These are phyloP conservation scores for Otus sunia DNA, from an alignment of 2,113 vertebrate genomes.

Conservation along the genomic window DNA sequence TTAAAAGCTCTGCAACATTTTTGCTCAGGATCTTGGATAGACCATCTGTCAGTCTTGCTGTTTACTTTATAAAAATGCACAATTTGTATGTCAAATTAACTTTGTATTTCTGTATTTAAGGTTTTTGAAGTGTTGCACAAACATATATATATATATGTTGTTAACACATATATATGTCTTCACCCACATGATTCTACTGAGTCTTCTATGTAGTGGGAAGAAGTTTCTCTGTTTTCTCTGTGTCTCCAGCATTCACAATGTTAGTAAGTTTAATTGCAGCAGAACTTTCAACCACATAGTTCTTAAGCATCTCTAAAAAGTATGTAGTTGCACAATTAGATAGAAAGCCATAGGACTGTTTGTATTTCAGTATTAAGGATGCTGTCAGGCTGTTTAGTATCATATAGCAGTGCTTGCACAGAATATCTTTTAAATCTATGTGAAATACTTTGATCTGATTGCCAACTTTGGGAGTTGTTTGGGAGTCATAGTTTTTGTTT, in stretches of 20 bases:
- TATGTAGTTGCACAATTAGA: not conserved
- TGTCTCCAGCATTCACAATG: not conserved
- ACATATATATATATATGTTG: not conserved
- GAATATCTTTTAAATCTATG: not conserved
- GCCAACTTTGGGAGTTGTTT: not conserved
- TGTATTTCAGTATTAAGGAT: not conserved
- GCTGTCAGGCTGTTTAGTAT: not conserved
- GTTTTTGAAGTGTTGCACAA: conserved; percentile 26
- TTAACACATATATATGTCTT: not conserved
- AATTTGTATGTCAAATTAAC: conserved; percentile 33
- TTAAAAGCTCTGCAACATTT: not conserved
- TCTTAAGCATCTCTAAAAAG: not conserved
- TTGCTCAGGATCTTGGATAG: not conserved
- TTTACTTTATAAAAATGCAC: not conserved
- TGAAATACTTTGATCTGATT: not conserved
- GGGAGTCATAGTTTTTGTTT: not conserved
- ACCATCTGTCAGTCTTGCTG: conserved; percentile 26
- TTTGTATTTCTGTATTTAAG: not conserved
- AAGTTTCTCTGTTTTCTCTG: not conserved
- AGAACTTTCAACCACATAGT: not conserved
- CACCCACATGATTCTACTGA: not conserved
- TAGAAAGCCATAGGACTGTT: not conserved
- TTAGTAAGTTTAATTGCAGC: not conserved
- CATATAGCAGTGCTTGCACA: not conserved
- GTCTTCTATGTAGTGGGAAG: not conserved